A percentile compares a stretch with the other conserved stretches of the same genome.
These are phyloP conservation scores for Pachydiplax longipennis DNA, from an alignment of 2,888 invertebrate species.

Conservation along the genomic window DNA sequence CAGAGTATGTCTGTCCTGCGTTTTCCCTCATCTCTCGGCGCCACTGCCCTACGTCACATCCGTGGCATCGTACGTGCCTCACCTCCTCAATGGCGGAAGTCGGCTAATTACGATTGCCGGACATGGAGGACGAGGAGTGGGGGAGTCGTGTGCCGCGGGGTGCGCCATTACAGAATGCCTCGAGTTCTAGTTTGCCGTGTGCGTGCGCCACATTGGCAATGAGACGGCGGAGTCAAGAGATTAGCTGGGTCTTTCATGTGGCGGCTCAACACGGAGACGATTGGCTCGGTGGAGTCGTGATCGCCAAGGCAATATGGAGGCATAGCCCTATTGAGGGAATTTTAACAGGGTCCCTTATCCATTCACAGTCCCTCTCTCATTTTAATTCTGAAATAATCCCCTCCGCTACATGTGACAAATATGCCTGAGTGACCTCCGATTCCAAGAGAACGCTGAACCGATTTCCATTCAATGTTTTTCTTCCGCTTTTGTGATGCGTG, in stretches of 20 bases:
- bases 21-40: not conserved
- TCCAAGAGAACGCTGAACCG: no score
- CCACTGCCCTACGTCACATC: slow-evolving; percentile 38
- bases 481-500: no score
- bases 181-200: not conserved
- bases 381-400: no score
- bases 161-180: not conserved
- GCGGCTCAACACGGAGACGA: no score
- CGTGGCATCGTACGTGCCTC: slow-evolving; percentile 7
- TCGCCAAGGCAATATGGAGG: not conserved
- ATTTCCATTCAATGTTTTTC: no score
- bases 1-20: no score
- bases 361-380: no score
- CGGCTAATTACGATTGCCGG: slow-evolving; percentile 22
- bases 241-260: no score
- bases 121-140: not conserved
- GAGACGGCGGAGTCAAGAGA: not conserved
- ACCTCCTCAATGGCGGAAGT: slow-evolving; percentile 28
- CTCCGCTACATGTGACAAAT: no score
- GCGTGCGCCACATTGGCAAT: not conserved
- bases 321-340: not conserved
- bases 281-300: not conserved
- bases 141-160: slow-evolving; percentile 13
- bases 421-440: no score
- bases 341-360: no score